Conservation (phyloP, 1,140 invertebrate genomes). For the Drosophila sproati region DNA sequence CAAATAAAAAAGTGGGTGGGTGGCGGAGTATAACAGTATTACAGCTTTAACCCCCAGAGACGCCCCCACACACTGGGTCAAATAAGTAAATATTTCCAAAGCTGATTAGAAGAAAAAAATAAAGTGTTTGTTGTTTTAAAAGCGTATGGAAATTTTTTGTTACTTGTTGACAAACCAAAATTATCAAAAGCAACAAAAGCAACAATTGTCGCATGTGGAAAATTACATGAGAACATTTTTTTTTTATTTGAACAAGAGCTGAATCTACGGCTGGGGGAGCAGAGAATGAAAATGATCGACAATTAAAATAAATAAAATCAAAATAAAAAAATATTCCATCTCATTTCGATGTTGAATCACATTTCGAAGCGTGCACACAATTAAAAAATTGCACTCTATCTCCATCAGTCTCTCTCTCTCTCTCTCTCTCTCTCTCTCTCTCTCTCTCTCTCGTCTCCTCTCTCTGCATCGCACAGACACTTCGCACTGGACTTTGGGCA, state of each 20-base stretch:
- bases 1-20: slow-evolving; percentile 33
- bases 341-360: slow-evolving; percentile 38
- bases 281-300: background rate
- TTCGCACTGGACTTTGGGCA: slow-evolving; percentile 31
- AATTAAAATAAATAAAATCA: slow-evolving; percentile 29
- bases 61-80: slow-evolving; percentile 25
- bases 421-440: too few species aligned
- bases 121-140: slow-evolving; percentile 22
- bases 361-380: slow-evolving; percentile 28
- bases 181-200: slow-evolving; percentile 19
- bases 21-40: too few species aligned
- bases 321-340: slow-evolving; percentile 16
- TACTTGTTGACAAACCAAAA: slow-evolving; percentile 40
- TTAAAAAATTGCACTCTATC: slow-evolving; percentile 15
- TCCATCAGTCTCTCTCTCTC: too few species aligned
- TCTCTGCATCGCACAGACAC: too few species aligned
- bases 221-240: slow-evolving; percentile 58
- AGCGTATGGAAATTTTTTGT: slow-evolving; percentile 57
- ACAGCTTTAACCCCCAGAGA: background rate
- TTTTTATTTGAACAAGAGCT: background rate
- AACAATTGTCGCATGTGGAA: slow-evolving; percentile 46
- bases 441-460: too few species aligned
- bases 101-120: slow-evolving; percentile 48
- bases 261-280: background rate
- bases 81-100: slow-evolving; percentile 43